Evolutionary conservation across 2,888 invertebrate species (phyloP).

Genomic region (Cyrtodaria siliqua): DNA sequence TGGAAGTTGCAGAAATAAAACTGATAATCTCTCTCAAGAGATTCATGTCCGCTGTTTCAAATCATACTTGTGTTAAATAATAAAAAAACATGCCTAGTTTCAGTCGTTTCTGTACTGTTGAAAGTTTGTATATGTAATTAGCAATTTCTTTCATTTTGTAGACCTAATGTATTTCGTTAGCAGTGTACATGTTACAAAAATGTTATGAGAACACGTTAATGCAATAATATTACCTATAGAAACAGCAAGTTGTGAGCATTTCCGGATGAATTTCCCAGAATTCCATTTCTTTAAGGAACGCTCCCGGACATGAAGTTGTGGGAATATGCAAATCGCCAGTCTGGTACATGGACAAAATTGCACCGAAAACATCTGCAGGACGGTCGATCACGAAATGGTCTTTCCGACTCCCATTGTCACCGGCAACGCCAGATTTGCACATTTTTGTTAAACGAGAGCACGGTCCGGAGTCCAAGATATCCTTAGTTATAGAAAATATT

Average conservation of each 20-base stretch:
- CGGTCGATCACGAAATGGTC: conserved; percentile 18
- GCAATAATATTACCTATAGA: conserved; percentile 21
- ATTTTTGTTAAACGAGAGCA: conserved; percentile 11
- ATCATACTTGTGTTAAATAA: too few relatives aligned
- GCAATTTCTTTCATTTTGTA: too few relatives aligned
- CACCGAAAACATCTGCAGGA: conserved; percentile 44
- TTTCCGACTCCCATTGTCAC: neutral
- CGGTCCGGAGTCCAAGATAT: conserved; percentile 17
- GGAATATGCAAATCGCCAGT: conserved; percentile 64
- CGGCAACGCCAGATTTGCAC: conserved; percentile 2
- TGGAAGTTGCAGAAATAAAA: too few relatives aligned
- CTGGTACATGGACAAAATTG: conserved; percentile 48
- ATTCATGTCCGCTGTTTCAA: too few relatives aligned
- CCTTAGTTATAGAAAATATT: neutral
- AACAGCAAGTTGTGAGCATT: conserved; percentile 42
- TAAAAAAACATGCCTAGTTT: too few relatives aligned
- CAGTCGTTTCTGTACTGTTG: too few relatives aligned
- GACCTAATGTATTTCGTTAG: too few relatives aligned
- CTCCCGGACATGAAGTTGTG: conserved; percentile 51
- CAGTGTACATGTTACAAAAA: too few relatives aligned
- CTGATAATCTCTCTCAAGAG: too few relatives aligned
- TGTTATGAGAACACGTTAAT: too few relatives aligned
- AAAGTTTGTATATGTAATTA: too few relatives aligned
- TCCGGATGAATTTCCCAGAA: conserved; percentile 54
- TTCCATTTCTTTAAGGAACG: conserved; percentile 56